These are phyloP conservation scores for Orchesellides sinensis DNA, from an alignment of 2,888 invertebrate genomes.

Conservation along the genomic window DNA sequence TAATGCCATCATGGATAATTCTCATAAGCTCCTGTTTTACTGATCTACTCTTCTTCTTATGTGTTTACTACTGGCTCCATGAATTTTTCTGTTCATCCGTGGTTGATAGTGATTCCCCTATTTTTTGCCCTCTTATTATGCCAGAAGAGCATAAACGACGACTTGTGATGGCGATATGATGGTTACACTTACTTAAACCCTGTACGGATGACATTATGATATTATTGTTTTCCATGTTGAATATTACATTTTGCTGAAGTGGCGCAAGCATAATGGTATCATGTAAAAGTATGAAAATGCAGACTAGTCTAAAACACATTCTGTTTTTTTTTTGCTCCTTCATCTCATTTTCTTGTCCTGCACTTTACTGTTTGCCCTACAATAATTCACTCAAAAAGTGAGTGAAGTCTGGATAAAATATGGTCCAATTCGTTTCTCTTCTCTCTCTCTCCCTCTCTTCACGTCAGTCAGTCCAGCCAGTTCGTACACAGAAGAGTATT, in stretches of 20 bases:
- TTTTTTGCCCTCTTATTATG: neutral
- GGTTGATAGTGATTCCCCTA: constrained; percentile 16
- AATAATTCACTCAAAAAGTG: constrained; percentile 68
- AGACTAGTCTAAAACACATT: neutral
- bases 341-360: constrained; percentile 66
- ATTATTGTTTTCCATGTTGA: constrained; percentile 50
- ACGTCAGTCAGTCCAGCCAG: constrained; percentile 65
- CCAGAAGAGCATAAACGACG: neutral
- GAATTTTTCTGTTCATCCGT: neutral
- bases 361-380: constrained; percentile 68
- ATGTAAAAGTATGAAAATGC: neutral
- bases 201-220: constrained; percentile 57
- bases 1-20: neutral
- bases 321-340: constrained; percentile 17
- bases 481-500: neutral
- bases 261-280: neutral
- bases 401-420: constrained; percentile 67
- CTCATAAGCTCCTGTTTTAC: constrained; percentile 18
- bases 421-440: constrained; percentile 60
- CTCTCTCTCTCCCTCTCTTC: constrained; percentile 61
- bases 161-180: constrained; percentile 28
- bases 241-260: constrained; percentile 28
- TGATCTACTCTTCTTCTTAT: constrained; percentile 10
- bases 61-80: constrained; percentile 10
- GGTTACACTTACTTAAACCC: constrained; percentile 39